A percentile compares a stretch with the other conserved stretches of the same genome.
These are phyloP conservation scores for Caenorhabditis inopinata DNA, from an alignment of 1,140 invertebrate genomes.

Conservation along the genomic window DNA sequence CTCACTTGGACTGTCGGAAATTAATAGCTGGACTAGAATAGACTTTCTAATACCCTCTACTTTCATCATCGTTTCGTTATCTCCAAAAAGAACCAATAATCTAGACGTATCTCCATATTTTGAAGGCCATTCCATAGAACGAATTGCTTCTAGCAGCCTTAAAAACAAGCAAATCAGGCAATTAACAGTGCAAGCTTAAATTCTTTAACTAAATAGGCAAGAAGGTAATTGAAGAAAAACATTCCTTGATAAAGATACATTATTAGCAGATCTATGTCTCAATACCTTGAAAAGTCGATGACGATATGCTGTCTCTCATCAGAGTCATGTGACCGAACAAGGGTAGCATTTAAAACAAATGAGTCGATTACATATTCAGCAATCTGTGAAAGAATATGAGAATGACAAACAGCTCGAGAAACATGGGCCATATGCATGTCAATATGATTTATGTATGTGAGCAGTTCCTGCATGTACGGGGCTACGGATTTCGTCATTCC, in stretches of 20 bases:
- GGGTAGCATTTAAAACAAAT: conserved; percentile 12
- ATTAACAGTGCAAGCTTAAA: background rate
- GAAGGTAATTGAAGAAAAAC: no score
- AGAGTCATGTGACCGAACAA: background rate
- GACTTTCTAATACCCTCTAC: conserved; percentile 37
- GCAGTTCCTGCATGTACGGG: background rate
- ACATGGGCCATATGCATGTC: conserved; percentile 15
- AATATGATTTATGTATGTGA: background rate
- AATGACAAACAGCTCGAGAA: conserved; percentile 22
- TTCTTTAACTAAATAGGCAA: no score
- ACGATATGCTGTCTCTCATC: background rate
- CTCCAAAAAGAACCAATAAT: conserved; percentile 24
- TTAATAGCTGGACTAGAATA: conserved; percentile 53
- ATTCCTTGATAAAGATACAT: background rate
- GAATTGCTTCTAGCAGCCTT: background rate
- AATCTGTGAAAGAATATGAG: background rate
- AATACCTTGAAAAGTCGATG: conserved; percentile 15
- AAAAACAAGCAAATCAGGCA: background rate
- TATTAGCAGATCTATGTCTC: background rate
- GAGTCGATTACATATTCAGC: conserved; percentile 24
- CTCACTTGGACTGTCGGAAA: conserved; percentile 41
- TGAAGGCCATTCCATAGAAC: conserved; percentile 1
- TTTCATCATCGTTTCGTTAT: background rate
- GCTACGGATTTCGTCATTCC: conserved; percentile 19
- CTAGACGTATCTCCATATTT: conserved; percentile 18